Conservation (phyloP, 2,888 invertebrate species). For the Spilosoma lubricipeda region DNA sequence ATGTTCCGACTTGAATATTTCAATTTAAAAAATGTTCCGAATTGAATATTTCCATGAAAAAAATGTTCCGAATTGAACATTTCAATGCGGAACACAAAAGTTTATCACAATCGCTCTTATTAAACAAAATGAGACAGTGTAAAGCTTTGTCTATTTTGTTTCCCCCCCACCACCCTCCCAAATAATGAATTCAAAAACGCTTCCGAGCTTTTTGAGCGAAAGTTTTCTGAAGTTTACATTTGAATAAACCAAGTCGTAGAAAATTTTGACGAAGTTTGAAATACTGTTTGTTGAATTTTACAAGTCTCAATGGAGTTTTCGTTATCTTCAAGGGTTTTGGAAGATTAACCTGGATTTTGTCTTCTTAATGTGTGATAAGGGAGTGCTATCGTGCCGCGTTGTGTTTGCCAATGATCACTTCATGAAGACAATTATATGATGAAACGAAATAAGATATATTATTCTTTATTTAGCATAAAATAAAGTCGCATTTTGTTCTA, state of each 20-base stretch:
- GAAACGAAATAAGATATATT: no score
- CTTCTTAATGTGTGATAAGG: neutral
- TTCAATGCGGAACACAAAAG: neutral
- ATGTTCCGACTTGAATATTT: neutral
- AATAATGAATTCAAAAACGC: slow-evolving; percentile 13
- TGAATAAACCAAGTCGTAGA: slow-evolving; percentile 5
- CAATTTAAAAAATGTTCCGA: neutral
- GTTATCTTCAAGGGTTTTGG: neutral
- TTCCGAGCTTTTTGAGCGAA: neutral
- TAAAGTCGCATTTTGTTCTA: no score
- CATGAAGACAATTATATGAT: neutral
- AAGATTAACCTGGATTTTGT: neutral
- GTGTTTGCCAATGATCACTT: neutral
- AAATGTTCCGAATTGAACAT: neutral
- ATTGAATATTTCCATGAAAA: neutral
- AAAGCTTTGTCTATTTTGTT: slow-evolving; percentile 9
- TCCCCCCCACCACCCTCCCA: neutral
- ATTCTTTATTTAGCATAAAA: no score
- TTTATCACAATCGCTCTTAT: neutral
- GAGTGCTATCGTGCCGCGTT: neutral
- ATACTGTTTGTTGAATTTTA: neutral
- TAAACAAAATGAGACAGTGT: neutral
- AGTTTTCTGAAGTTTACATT: slow-evolving; percentile 8
- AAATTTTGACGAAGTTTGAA: slow-evolving; percentile 7
- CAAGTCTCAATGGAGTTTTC: slow-evolving; percentile 1